A percentile compares a stretch with the other conserved stretches of the same genome.
Conservation (phyloP, 2,888 invertebrate species). For the Eupithecia inturbata region DNA sequence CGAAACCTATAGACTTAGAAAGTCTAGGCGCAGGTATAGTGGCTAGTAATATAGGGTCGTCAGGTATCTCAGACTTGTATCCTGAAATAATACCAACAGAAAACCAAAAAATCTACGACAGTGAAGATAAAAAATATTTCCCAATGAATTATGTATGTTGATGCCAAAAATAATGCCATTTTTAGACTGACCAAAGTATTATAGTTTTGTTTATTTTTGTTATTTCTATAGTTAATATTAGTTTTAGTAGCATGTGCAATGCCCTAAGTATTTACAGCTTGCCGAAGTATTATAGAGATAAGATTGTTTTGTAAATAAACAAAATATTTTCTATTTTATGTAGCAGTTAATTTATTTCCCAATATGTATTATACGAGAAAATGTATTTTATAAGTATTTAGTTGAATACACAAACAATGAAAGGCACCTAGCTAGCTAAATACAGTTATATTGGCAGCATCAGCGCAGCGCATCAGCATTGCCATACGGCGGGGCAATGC, state of each 20-base stretch:
- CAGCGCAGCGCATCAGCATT: too few species aligned
- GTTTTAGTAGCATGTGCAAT: constrained; percentile 48
- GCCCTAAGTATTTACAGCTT: constrained; percentile 43
- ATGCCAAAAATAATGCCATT: constrained; percentile 45
- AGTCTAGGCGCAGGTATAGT: constrained; percentile 42
- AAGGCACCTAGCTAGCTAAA: too few species aligned
- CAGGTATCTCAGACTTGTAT: constrained; percentile 51
- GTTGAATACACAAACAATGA: not conserved
- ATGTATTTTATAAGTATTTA: not conserved
- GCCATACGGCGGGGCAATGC: too few species aligned
- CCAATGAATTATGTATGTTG: constrained; percentile 70
- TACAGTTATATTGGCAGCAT: too few species aligned
- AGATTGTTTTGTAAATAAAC: constrained; percentile 68
- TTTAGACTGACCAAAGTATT: constrained; percentile 46
- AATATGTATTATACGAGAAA: not conserved
- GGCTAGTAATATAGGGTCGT: constrained; percentile 36
- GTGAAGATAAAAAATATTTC: constrained; percentile 68
- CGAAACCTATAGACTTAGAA: constrained; percentile 51
- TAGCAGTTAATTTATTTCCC: not conserved
- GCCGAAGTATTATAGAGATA: constrained; percentile 57
- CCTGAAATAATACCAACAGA: constrained; percentile 52
- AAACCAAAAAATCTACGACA: constrained; percentile 40
- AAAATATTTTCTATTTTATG: constrained; percentile 24
- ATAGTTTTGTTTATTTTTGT: constrained; percentile 38
- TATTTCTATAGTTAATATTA: constrained; percentile 37